Base-by-base conservation (phyloP, 2,888 invertebrate species). In the Leucoma salicis region DNA sequence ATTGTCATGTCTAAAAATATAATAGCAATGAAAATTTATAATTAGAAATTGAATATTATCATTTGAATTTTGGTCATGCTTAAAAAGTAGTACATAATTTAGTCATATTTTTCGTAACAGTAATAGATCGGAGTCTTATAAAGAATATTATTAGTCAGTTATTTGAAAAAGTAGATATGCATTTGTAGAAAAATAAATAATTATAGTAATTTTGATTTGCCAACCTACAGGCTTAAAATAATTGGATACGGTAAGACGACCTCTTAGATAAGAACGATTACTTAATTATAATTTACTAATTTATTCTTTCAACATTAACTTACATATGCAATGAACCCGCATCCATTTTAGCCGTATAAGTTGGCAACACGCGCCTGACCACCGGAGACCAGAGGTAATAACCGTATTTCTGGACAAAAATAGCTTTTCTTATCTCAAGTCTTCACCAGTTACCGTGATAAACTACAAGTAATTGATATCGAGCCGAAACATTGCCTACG, bases 341-440 rank as follows among this genome's bases (percentile, higher is more conserved):
- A 39, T 47, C 45, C 36, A 33, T 11, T 16, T n/a, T 15, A 43
- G 53, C 40, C 40, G 36, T 37, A 46, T 33, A 42, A 49, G 51
- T 53, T 35, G 49, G 57, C 47, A 62, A 53, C 21, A 14, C 74
- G 57, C 63, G 70, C 62, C 61, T 72, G 84, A 83, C 86, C 87
- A 84, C 87, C 88, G 86, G 80, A 68, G 66, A 67, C 69, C 79
- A 75, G 75, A 82, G 82, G 78, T 73, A 73, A 70, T 71, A 71
- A 77, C 71, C 70, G 78, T 81, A 73, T 70, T 69, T 75, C 74
- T 70, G 80, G 86, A 81, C 82, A 89, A 89, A 89, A 89, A 88
- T 89, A 89, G 78, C 82, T 74, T 83, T 70, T 76, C 79, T 83
- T 81, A 79, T 72, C 57, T 62, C 70, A 74, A 78, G 54, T 74